Evolutionary conservation across 2,113 vertebrate species (phyloP), one percentile per base, ranked within the genome.

Genomic region (Nyctibius bracteatus): DNA sequence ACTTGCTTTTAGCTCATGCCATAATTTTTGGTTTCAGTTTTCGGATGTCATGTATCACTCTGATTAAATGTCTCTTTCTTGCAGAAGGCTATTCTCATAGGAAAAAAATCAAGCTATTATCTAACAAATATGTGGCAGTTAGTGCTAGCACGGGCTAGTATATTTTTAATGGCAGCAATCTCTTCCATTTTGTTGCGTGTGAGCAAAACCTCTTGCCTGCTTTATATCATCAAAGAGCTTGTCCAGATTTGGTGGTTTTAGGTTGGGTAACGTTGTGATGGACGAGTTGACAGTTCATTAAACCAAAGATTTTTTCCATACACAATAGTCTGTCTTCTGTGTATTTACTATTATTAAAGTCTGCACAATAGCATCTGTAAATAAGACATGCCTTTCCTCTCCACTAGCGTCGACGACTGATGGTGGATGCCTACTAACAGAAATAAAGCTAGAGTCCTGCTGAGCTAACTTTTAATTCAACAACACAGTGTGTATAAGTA

Each of bases 231-330:
- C 90, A 96, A 96, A 97, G 88, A 72, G 71, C 80, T 86, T 90
- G 95, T 94, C 90, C 94, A 88, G 94, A 96, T 96, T 93, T 88
- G 95, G 96, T 0, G 74, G 90, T 86, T 97, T 96, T 92, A 96
- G 94, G 93, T 93, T 97, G 94, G 88, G 94, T 96, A 96, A 95
- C 73, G 63, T 87, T 90, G 65, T 93, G 96, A 97, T 94, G 90
- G 95, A 96, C 57, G 81, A 96, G 96, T 94, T 97, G 95, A 97
- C 95, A 97, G 94, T 96, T 97, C 95, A 95, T 97, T 97, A 97
- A 96, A 72, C 81, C 90, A 78, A 94, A 92, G 82, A 95, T 95
- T 94, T 96, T 96, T 95, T 94, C 95, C 80, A 0, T 87, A 81
- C 94, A 93, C 94, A 92, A 88, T 92, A 85, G 80, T 92, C 94